Evolutionary conservation across 2,888 invertebrate genomes (phyloP).

Genomic region (Fragum fragum): DNA sequence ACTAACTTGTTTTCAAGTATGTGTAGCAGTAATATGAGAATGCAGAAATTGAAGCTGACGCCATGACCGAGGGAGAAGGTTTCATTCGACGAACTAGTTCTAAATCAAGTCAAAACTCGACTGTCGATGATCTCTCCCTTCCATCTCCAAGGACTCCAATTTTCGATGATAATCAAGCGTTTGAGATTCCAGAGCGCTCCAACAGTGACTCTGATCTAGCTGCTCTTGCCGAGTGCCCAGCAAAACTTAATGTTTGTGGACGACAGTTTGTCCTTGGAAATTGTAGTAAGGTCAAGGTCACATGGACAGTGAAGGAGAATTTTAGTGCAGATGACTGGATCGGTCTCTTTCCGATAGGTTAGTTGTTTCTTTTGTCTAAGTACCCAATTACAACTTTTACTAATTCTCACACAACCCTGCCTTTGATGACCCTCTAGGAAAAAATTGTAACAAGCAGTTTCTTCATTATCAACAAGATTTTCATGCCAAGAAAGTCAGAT

Average conservation of each 20-base stretch:
- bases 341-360: slow-evolving; percentile 86
- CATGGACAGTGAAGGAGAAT: slow-evolving; percentile 86
- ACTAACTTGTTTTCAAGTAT: not conserved
- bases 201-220: slow-evolving; percentile 83
- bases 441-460: no score
- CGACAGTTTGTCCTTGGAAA: slow-evolving; percentile 81
- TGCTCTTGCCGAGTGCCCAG: slow-evolving; percentile 74
- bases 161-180: slow-evolving; percentile 65
- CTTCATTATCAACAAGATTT: no score
- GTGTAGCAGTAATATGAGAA: slow-evolving; percentile 10
- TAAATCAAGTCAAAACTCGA: slow-evolving; percentile 58
- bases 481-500: no score
- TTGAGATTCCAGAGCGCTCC: slow-evolving; percentile 79
- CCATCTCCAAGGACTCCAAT: slow-evolving; percentile 75
- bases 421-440: no score
- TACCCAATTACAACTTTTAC: no score
- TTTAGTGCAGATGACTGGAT: slow-evolving; percentile 87
- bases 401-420: no score
- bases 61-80: slow-evolving; percentile 68
- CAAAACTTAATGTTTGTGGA: slow-evolving; percentile 83
- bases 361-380: no score
- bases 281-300: slow-evolving; percentile 80
- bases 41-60: not conserved
- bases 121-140: slow-evolving; percentile 80
- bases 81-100: slow-evolving; percentile 58